phyloP scores from a whole-genome alignment of 1,140 invertebrate genomes.

The Calephelis virginiensis region DNA sequence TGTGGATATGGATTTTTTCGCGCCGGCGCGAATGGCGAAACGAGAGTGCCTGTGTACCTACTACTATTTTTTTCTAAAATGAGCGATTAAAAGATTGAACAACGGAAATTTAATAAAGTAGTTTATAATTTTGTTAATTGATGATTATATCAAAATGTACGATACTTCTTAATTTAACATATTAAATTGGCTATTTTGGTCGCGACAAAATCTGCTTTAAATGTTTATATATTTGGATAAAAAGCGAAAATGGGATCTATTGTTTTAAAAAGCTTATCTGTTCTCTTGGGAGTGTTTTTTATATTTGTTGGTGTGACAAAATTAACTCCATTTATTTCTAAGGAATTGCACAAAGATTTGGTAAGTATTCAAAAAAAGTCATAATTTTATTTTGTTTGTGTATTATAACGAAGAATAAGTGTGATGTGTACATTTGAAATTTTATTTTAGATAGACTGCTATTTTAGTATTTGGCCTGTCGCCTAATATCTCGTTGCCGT shows the following conservation, averaged over 20 bases:
- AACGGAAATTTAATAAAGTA: background rate
- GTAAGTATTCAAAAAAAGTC: constrained; percentile 80
- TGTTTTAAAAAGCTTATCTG: constrained; percentile 92
- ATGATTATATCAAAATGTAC: constrained; percentile 1
- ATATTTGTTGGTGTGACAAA: constrained; percentile 96
- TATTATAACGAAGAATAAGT: constrained; percentile 41
- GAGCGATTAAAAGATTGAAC: background rate
- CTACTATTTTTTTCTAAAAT: background rate
- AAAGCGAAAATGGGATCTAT: constrained; percentile 81
- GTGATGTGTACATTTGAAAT: constrained; percentile 63
- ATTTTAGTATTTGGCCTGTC: constrained; percentile 79
- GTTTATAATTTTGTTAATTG: background rate
- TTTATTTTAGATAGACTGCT: constrained; percentile 64
- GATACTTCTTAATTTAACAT: background rate
- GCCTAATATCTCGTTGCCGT: constrained; percentile 58
- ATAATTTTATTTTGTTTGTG: no score
- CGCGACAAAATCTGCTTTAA: constrained; percentile 3
- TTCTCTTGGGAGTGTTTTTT: constrained; percentile 96
- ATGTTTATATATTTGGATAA: constrained; percentile 28
- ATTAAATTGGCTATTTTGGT: constrained; percentile 23
- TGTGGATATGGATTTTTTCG: constrained; percentile 46
- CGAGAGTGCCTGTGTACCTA: background rate
- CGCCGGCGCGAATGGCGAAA: constrained; percentile 43
- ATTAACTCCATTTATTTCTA: constrained; percentile 93
- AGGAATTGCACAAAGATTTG: constrained; percentile 97